Conservation (phyloP, 2,888 invertebrate genomes). For the Cremastinae sp. region DNA sequence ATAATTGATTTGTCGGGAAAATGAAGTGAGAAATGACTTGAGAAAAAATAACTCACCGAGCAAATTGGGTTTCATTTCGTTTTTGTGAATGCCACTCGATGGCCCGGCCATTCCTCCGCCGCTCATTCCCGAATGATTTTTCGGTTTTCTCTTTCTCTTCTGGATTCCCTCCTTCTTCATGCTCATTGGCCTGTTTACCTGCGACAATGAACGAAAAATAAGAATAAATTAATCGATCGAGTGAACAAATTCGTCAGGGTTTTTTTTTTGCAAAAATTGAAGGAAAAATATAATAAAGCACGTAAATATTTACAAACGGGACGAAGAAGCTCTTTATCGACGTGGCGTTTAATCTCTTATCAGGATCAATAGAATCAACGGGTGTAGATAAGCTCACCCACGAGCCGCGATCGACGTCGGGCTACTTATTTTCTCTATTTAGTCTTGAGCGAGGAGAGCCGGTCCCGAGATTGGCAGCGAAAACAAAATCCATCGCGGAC, state of each 20-base stretch:
- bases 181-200: constrained; percentile 96
- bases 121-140: constrained; percentile 81
- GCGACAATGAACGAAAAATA: constrained; percentile 63
- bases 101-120: constrained; percentile 70
- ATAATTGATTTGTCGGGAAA: background rate
- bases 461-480: constrained; percentile 66
- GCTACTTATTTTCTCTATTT: constrained; percentile 49
- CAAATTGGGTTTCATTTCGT: constrained; percentile 77
- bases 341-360: constrained; percentile 35
- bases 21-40: background rate
- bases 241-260: background rate
- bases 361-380: constrained; percentile 53
- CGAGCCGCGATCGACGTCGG: constrained; percentile 46
- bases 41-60: constrained; percentile 77
- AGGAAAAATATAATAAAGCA: background rate
- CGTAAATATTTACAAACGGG: too few relatives aligned
- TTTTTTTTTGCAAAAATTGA: too few relatives aligned
- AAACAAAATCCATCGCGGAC: constrained; percentile 12
- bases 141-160: constrained; percentile 96
- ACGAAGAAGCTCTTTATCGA: too few relatives aligned
- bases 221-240: background rate
- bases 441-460: constrained; percentile 51
- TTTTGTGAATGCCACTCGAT: constrained; percentile 76
- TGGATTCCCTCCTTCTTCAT: constrained; percentile 99
- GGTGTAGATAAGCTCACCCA: constrained; percentile 55